These are phyloP conservation scores for Vidua macroura DNA, from an alignment of 2,113 vertebrate genomes.

Conservation along the genomic window DNA sequence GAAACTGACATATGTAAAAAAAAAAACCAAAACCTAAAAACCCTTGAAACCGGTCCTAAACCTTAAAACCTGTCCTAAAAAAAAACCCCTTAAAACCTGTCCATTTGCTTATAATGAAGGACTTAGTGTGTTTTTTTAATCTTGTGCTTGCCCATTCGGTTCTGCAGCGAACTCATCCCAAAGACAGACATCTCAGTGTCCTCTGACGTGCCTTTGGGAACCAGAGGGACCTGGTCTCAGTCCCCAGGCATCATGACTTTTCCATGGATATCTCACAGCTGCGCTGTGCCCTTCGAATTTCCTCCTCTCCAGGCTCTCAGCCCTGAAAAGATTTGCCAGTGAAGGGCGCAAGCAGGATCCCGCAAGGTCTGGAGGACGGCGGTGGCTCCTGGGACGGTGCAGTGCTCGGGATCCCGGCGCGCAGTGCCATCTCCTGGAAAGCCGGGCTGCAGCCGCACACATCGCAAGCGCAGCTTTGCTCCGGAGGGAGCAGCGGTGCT, in stretches of 20 bases:
- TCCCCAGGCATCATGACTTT: neutral
- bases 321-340: neutral
- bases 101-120: neutral
- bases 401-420: neutral
- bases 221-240: neutral
- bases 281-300: neutral
- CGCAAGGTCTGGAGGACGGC: neutral
- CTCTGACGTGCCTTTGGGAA: neutral
- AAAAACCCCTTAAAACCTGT: neutral
- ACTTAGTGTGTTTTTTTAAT: neutral
- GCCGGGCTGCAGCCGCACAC: neutral
- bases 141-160: fast-evolving
- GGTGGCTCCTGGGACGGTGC: neutral
- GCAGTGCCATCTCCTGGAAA: constrained; percentile 58
- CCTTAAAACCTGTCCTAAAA: neutral
- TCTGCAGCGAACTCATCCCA: neutral
- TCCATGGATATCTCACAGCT: neutral
- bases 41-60: neutral
- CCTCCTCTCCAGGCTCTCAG: neutral
- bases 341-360: neutral
- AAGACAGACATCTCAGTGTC: neutral
- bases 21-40: neutral
- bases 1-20: neutral
- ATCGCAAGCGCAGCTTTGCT: neutral
- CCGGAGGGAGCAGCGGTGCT: neutral